Evolutionary conservation across 2,113 vertebrate species (phyloP), one percentile per base, ranked within the genome.

Genomic region (Athene noctua): DNA sequence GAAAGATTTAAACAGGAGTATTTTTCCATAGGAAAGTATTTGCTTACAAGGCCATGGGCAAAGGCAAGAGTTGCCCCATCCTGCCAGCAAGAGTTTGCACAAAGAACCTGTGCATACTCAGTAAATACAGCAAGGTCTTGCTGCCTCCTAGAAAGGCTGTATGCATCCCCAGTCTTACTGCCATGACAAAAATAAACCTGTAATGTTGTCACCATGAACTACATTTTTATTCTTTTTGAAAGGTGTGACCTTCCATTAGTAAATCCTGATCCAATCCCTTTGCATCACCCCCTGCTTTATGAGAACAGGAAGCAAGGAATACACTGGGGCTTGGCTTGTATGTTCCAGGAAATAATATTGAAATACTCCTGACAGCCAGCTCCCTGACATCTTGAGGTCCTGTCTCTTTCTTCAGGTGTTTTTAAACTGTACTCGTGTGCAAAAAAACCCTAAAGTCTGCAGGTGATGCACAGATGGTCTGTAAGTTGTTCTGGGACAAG

Each of bases 121-220:
- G 26, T 26, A 62, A 61, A 58, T 8, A 27, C 25, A 88, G 25
- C 42, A 46, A 75, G 54, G 59, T 18, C 66, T 54, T 5, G 6
- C 49, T 36, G 13, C 44, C 68, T 89, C 78, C 51, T 27, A 8
- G 38, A 74, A 84, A 55, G 62, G 30, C 55, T 61, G 9, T 32
- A 1, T 0, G 5, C 7, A 13, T n/a, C 40, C 80, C 46, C 25
- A 21, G 15, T 38, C 70, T 51, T 10, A 49, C 49, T 79, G 59
- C 38, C 47, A 47, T 3, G 13, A 61, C 30, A 88, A 73, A 92
- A 96, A 78, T 32, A 92, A 93, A 54, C 30, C 36, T 13, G 0
- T 34, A 65, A 81, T 30, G 23, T 18, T 0, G 0, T 11, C 13
- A 44, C 10, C 7, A 10, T 7, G 3, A 57, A 40, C 7, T 15